phyloP scores from a whole-genome alignment of 1,140 invertebrate species.

The Caenorhabditis inopinata region DNA sequence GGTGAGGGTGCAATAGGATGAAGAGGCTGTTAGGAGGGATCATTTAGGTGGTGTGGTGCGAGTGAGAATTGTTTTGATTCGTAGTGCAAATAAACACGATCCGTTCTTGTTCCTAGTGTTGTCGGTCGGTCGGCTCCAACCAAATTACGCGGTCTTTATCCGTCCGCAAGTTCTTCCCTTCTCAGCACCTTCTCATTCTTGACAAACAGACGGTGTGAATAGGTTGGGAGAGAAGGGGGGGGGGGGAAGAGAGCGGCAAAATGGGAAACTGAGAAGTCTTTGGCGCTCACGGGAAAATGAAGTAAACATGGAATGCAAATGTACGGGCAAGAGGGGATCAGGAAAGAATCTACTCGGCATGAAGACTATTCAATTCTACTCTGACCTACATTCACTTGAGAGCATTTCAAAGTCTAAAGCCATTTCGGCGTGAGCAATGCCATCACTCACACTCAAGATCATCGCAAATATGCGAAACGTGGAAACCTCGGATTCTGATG shows the following conservation, averaged over 20 bases:
- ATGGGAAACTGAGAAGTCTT: conserved; percentile 11
- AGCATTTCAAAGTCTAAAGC: no score
- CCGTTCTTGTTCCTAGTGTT: not conserved
- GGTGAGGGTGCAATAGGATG: no score
- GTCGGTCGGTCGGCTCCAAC: not conserved
- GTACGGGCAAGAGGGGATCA: conserved; percentile 1
- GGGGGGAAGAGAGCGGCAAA: not conserved
- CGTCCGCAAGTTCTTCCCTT: not conserved
- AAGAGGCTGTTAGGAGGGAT: not conserved
- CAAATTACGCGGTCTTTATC: conserved; percentile 29
- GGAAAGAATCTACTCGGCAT: not conserved
- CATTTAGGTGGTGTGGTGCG: not conserved
- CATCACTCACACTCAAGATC: no score
- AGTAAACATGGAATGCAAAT: conserved; percentile 32
- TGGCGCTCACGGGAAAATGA: not conserved
- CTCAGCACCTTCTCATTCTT: not conserved
- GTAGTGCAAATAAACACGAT: conserved; percentile 15
- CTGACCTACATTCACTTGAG: conserved; percentile 4
- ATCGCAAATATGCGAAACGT: no score
- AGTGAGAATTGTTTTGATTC: conserved; percentile 15
- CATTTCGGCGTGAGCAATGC: no score
- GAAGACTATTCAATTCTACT: not conserved
- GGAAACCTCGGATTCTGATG: no score
- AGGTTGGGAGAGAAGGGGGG: no score
- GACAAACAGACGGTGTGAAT: conserved; percentile 22